phyloP scores from a whole-genome alignment of 23 tunicate genomes.

The Phallusia fumigata region DNA sequence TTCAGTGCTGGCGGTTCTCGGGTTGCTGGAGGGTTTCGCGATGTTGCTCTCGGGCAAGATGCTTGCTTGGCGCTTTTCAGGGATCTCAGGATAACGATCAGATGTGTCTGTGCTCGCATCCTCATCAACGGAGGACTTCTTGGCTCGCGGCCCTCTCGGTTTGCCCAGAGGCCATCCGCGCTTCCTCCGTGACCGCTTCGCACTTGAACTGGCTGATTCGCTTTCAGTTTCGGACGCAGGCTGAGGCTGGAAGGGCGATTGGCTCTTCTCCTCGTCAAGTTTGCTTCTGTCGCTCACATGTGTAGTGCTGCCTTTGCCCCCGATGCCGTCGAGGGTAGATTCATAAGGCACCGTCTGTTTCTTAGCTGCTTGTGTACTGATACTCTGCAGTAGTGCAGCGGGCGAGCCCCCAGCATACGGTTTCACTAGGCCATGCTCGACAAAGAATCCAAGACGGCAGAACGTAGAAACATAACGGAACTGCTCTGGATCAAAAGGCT shows the following conservation, averaged over 20 bases:
- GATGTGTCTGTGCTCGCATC: background rate
- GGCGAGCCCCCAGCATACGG: constrained; percentile 8
- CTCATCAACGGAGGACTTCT: constrained; percentile 16
- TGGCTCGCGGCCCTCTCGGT: constrained; percentile 38
- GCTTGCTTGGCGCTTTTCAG: background rate
- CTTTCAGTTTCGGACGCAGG: constrained; percentile 8
- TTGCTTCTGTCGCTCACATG: background rate
- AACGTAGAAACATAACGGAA: constrained; percentile 32
- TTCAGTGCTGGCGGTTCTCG: background rate
- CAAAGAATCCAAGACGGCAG: constrained; percentile 60
- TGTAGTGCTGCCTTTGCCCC: background rate
- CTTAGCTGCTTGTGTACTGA: background rate
- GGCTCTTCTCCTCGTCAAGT: background rate
- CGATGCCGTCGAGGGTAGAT: background rate
- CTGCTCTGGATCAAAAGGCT: constrained; percentile 11
- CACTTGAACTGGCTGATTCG: background rate
- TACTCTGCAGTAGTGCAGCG: background rate
- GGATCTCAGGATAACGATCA: background rate
- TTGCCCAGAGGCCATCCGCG: constrained; percentile 76
- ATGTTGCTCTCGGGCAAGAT: too few species aligned
- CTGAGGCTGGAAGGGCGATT: background rate
- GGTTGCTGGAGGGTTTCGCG: background rate
- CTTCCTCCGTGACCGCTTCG: constrained; percentile 33
- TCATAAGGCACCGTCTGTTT: background rate
- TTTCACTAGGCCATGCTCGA: constrained; percentile 50